Evolutionary conservation across 2,797 vertebrate species (phyloP).

Genomic region (Cryptoprocta ferox): DNA sequence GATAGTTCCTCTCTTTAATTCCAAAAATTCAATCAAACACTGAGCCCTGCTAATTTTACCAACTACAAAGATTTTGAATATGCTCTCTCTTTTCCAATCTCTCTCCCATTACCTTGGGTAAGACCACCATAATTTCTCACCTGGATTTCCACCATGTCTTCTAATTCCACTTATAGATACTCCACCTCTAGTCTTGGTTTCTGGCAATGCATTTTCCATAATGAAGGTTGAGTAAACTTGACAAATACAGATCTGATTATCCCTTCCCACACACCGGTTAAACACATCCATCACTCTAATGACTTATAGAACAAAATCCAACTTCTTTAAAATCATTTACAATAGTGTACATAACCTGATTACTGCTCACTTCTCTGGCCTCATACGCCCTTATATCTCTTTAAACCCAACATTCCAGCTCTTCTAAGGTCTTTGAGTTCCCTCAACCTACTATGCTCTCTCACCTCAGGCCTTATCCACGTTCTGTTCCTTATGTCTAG

Average conservation of each 20-base stretch:
- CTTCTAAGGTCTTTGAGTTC: neutral
- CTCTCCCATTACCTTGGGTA: neutral
- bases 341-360: neutral
- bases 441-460: neutral
- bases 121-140: neutral
- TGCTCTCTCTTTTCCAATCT: neutral
- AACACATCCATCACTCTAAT: neutral
- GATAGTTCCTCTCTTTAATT: neutral
- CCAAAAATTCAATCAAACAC: neutral
- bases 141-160: neutral
- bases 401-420: neutral
- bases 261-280: too few relatives aligned
- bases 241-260: neutral
- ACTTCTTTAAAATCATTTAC: neutral
- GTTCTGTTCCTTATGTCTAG: neutral
- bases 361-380: neutral
- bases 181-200: neutral
- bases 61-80: neutral
- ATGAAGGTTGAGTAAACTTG: neutral
- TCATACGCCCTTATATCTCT: neutral
- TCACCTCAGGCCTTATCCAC: accelerated
- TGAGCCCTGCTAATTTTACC: neutral
- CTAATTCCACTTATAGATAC: neutral
- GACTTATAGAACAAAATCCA: neutral
- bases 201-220: neutral